Evolutionary conservation across 2,797 vertebrate genomes (phyloP), one percentile per base, ranked within the genome.

Genomic region (Babyrousa celebensis): DNA sequence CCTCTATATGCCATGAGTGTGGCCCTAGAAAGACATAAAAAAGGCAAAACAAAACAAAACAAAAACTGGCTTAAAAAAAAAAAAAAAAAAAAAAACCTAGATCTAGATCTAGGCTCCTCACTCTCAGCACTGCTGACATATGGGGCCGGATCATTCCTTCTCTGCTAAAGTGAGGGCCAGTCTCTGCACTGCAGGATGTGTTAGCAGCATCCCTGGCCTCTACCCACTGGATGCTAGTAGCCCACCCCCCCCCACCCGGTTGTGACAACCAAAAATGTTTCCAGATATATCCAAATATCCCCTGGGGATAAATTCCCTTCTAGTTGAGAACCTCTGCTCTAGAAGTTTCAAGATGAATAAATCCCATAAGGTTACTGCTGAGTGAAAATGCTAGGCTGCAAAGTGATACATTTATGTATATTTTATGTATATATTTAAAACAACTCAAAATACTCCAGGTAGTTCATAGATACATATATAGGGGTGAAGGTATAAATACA

Each of bases 311-410:
- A 23, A 68, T 58, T 29, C 67, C 29, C 58, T 70, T 79, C 75
- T 63, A 43, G 43, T 14, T 82, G 67, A 72, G 67, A 72, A 72
- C 8, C 36, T 23, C 67, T 32, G 12, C 43, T 72, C 67, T 20
- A 29, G 67, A 27, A 3, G 17, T 27, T 36, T 21, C 56, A 7
- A 40, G n/a, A 63, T 9, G 18, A 79, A 74, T 62, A 83, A 72
- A 52, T 12, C 68, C 68, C 17, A 17, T 8, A 21, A 52, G 7
- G 68, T 3, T 83, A 36, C 14, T 63, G 21, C 12, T 29, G 58
- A 91, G 79, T 52, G 6, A 72, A 63, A 91, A 91, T 2, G 32
- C 5, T 58, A 40, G 32, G n/a, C 20, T 91, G 58, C 79, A 54
- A 40, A 29, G 54, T 36, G 12, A 84, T 12, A 62, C 11, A 20